A percentile compares a stretch with the other conserved stretches of the same genome.
These are phyloP conservation scores for Sinotaia quadrata DNA, from an alignment of 2,888 invertebrate species.

Conservation along the genomic window DNA sequence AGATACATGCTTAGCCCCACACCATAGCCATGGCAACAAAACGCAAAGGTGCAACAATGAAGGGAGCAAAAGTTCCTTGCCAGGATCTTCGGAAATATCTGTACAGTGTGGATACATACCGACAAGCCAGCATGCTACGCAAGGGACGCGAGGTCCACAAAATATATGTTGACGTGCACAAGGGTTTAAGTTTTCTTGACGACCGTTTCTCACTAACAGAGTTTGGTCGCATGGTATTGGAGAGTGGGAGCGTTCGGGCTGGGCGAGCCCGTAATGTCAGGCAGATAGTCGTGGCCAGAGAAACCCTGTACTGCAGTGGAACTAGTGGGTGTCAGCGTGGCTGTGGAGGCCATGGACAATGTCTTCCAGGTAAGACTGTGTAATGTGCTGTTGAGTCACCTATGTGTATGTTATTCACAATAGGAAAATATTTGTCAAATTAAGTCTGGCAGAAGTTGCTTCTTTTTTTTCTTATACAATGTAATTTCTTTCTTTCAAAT, in stretches of 20 bases:
- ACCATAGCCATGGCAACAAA: slow-evolving; percentile 21
- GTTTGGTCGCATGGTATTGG: slow-evolving; percentile 62
- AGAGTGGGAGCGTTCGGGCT: slow-evolving; percentile 60
- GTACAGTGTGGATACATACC: slow-evolving; percentile 56
- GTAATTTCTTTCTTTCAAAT: not conserved
- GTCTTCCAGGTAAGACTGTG: slow-evolving; percentile 52
- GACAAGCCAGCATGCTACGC: slow-evolving; percentile 61
- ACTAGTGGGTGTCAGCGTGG: slow-evolving; percentile 59
- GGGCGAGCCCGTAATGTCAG: slow-evolving; percentile 63
- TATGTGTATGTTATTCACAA: not conserved
- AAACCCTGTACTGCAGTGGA: slow-evolving; percentile 64
- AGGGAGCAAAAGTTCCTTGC: slow-evolving; percentile 61
- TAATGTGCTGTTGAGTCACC: not conserved
- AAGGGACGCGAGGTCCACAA: slow-evolving; percentile 65
- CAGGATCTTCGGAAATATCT: slow-evolving; percentile 57
- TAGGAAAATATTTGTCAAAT: slow-evolving; percentile 4
- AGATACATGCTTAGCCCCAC: no score
- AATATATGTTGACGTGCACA: slow-evolving; percentile 61
- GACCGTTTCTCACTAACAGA: slow-evolving; percentile 63
- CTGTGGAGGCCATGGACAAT: slow-evolving; percentile 61
- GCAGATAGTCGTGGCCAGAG: slow-evolving; percentile 64
- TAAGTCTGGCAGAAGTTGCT: no score
- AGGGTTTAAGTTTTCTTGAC: slow-evolving; percentile 61
- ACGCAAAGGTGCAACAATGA: slow-evolving; percentile 31
- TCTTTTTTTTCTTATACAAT: not conserved